Evolutionary conservation across 2,888 invertebrate species (phyloP).

Genomic region (Odontocerum albicorne): DNA sequence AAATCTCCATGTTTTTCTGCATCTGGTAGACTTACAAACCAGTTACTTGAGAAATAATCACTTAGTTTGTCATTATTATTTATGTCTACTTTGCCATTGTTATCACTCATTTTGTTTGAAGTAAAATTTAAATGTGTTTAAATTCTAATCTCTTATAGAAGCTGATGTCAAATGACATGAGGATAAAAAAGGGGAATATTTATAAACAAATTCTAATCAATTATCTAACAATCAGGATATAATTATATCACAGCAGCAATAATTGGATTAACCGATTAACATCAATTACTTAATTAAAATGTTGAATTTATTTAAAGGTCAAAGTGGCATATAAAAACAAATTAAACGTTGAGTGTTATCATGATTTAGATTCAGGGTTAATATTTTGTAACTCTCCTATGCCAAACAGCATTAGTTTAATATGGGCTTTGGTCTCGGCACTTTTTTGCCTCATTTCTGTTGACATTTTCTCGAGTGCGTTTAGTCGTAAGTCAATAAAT

Average conservation of each 20-base stretch:
- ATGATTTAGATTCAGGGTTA: constrained; percentile 18
- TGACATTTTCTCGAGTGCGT: constrained; percentile 63
- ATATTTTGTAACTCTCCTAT: constrained; percentile 60
- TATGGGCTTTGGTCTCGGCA: constrained; percentile 73
- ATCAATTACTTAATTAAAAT: too few species aligned
- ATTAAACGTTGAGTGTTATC: too few species aligned
- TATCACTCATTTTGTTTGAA: constrained; percentile 1
- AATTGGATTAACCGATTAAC: too few species aligned
- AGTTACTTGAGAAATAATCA: background rate
- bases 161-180: too few species aligned
- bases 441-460: constrained; percentile 66
- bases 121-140: background rate
- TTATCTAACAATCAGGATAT: too few species aligned
- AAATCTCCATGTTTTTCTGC: constrained; percentile 46
- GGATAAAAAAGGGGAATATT: too few species aligned
- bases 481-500: constrained; percentile 70
- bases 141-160: too few species aligned
- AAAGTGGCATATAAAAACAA: too few species aligned
- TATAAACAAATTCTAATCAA: too few species aligned
- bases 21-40: constrained; percentile 40
- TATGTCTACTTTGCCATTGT: background rate
- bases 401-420: constrained; percentile 74
- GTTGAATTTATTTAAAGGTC: too few species aligned
- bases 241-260: too few species aligned
- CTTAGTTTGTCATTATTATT: background rate